A percentile compares a stretch with the other conserved stretches of the same genome.
Evolutionary conservation across 2,888 invertebrate species (phyloP).

Genomic region (Nemoura dubitans): DNA sequence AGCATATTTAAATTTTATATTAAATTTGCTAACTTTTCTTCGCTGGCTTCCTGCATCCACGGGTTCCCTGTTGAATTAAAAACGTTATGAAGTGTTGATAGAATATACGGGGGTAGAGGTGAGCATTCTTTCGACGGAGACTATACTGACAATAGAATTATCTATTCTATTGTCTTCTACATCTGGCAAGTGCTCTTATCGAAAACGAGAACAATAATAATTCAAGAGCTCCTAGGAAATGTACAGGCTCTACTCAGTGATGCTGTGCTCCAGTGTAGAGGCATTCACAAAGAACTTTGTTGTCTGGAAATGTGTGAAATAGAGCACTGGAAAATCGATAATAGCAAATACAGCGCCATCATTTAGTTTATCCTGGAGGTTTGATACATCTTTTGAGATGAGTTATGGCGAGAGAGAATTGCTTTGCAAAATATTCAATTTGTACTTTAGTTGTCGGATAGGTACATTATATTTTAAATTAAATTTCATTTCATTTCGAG

Average conservation of each 20-base stretch:
- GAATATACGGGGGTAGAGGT: background rate
- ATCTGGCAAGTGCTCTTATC: background rate
- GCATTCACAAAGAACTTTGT: background rate
- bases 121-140: background rate
- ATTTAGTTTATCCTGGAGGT: too few relatives aligned
- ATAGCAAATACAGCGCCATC: too few relatives aligned
- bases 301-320: background rate
- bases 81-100: background rate
- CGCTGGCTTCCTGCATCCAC: background rate
- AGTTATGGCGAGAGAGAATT: too few relatives aligned
- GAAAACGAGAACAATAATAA: slow-evolving; percentile 4
- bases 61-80: background rate
- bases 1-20: background rate
- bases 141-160: background rate
- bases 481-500: background rate
- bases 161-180: background rate
- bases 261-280: background rate
- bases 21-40: background rate
- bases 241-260: background rate
- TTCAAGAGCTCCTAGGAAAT: background rate
- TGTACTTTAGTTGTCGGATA: too few relatives aligned
- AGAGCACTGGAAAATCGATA: background rate
- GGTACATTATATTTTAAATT: background rate
- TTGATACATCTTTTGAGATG: too few relatives aligned
- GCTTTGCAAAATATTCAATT: too few relatives aligned